These are phyloP conservation scores for Neosilurus hyrtlii DNA, from an alignment of 2,797 vertebrate genomes.

Conservation along the genomic window DNA sequence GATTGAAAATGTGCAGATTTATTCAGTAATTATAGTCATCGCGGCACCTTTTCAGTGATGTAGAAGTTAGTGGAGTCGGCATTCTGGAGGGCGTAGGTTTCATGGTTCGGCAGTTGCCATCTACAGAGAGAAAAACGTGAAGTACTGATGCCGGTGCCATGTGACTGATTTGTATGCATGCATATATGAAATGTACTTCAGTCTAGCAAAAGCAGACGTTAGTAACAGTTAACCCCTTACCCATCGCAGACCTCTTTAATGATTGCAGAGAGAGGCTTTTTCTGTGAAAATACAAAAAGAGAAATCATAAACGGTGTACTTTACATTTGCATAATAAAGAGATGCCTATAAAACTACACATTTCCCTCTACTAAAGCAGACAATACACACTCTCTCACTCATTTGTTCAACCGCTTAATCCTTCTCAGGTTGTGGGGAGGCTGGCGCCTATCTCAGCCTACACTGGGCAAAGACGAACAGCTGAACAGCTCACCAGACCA, in stretches of 20 bases:
- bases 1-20: neutral
- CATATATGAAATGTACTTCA: neutral
- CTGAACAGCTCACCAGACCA: too few relatives aligned
- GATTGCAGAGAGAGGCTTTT: constrained; percentile 95
- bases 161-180: constrained; percentile 22
- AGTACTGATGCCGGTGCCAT: constrained; percentile 1
- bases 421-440: too few relatives aligned
- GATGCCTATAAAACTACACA: neutral
- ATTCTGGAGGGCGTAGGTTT: constrained; percentile 90
- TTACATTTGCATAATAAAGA: constrained; percentile 50
- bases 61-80: constrained; percentile 95
- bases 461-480: too few relatives aligned
- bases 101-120: constrained; percentile 91
- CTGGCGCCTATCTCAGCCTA: too few relatives aligned
- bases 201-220: constrained; percentile 8
- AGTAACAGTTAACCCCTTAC: constrained; percentile 74
- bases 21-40: neutral
- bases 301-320: constrained; percentile 54
- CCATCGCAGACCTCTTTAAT: constrained; percentile 99
- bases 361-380: neutral
- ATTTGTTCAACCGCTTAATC: too few relatives aligned
- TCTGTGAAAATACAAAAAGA: constrained; percentile 74
- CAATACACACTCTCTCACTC: too few relatives aligned
- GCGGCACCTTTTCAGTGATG: constrained; percentile 94
- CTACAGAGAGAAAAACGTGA: constrained; percentile 61